A percentile compares a stretch with the other conserved stretches of the same genome.
phyloP scores from a whole-genome alignment of 2,888 invertebrate genomes.

The Dasypogon diadema region DNA sequence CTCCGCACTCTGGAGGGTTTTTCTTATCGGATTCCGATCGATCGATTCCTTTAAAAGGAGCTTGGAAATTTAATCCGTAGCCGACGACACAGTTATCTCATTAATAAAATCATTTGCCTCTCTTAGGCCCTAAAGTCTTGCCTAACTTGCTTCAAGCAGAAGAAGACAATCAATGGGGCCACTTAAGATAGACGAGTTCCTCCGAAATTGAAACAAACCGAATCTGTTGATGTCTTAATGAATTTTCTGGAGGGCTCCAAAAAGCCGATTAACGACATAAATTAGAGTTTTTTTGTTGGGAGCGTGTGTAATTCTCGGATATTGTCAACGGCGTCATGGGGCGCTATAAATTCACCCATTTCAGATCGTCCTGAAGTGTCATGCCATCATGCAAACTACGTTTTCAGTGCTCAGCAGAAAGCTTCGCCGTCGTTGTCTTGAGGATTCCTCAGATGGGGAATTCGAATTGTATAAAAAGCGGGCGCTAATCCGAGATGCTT shows the following conservation, averaged over 20 bases:
- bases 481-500: slow-evolving; percentile 40
- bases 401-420: slow-evolving; percentile 5
- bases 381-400: slow-evolving; percentile 24
- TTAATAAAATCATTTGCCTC: slow-evolving; percentile 16
- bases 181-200: neutral
- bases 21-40: slow-evolving; percentile 32
- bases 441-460: neutral
- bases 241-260: slow-evolving; percentile 43
- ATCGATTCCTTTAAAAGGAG: slow-evolving; percentile 6
- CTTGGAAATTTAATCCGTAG: neutral
- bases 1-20: neutral
- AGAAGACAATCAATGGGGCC: neutral
- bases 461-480: slow-evolving; percentile 7
- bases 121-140: neutral
- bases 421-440: neutral
- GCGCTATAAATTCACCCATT: slow-evolving; percentile 39
- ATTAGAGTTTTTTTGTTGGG: slow-evolving; percentile 25
- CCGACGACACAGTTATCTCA: slow-evolving; percentile 44
- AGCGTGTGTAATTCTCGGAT: slow-evolving; percentile 27
- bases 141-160: neutral
- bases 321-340: slow-evolving; percentile 48
- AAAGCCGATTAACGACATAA: slow-evolving; percentile 48
- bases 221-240: slow-evolving; percentile 49
- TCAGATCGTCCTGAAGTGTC: neutral
- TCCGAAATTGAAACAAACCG: slow-evolving; percentile 25